Evolutionary conservation across 2,888 invertebrate species (phyloP), one percentile per base, ranked within the genome.

Genomic region (Chironomus riparius): DNA sequence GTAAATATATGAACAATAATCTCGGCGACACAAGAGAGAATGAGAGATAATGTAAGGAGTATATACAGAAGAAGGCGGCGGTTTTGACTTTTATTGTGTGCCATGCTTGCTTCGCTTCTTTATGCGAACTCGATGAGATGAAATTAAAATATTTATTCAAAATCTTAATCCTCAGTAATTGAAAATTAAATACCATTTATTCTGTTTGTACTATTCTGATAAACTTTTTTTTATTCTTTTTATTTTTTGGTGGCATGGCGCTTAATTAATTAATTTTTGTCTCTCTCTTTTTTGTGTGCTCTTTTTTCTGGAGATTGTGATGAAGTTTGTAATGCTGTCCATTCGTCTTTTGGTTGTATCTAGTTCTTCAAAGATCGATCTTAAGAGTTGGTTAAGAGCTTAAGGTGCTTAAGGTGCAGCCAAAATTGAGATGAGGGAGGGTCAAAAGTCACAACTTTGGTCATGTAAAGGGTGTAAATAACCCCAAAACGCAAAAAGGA

Each of bases 181-280:
- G 68, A 68, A 68, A 62, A 65, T 74, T 74, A 74, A 74, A 74
- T 74, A 74, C 68, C 74, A 74, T 74, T 18, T 47, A 62, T 62
- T 47, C 18, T n/a, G 18, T 56, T 56, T 56, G 56, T 56, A 18
- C 56, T 18, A 18, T 56, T 56, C 18, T 56, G 18, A 15, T 38
- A 38, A 38, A 38, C 38, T 38, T 38, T 38, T 38, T 38, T 38
- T 38, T 28, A 1, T 62, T 62, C 3, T 50, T 50, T 22, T 7
- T 21, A 10, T 18, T 13, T 22, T 18, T 10, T n/a, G 15, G 10
- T n/a, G 70, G 69, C 69, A 56, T 74, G 74, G 74, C 74, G 74
- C 74, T 68, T 74, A 38, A 68, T 74, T 62, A 48, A 72, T 56
- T 56, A 72, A 21, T 72, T 61, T 72, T 50, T 13, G 28, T 61